phyloP scores from a whole-genome alignment of 2,888 invertebrate genomes.

The Epinotia ramella region DNA sequence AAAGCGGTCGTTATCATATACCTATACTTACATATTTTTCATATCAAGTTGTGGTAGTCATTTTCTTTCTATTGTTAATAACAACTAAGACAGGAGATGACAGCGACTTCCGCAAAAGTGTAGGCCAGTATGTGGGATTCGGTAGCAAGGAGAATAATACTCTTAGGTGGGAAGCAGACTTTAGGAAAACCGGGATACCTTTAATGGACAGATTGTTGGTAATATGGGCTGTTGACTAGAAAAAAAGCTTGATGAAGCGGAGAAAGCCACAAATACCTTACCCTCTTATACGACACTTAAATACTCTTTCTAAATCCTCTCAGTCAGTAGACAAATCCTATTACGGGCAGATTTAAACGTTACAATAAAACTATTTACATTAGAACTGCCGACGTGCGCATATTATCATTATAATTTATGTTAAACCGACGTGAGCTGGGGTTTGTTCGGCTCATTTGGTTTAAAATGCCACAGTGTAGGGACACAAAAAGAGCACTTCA shows the following conservation, averaged over 20 bases:
- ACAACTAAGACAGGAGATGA: not conserved
- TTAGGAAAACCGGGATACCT: too few relatives aligned
- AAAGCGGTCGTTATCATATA: too few relatives aligned
- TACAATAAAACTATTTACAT: conserved; percentile 40
- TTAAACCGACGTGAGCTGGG: conserved; percentile 52
- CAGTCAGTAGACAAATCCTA: conserved; percentile 37
- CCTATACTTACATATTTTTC: too few relatives aligned
- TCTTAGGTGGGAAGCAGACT: too few relatives aligned
- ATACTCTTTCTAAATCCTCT: conserved; percentile 22
- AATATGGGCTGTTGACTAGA: not conserved
- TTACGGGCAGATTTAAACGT: conserved; percentile 31
- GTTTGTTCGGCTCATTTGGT: conserved; percentile 33
- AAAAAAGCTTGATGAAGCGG: not conserved
- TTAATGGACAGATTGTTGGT: not conserved
- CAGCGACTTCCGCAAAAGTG: not conserved
- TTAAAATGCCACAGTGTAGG: not conserved
- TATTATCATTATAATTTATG: conserved; percentile 73
- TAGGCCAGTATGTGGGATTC: too few relatives aligned
- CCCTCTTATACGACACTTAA: conserved; percentile 22
- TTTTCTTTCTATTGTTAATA: too few relatives aligned
- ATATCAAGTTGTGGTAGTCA: too few relatives aligned
- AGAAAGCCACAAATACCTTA: conserved; percentile 37
- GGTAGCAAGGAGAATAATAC: too few relatives aligned
- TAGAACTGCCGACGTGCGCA: conserved; percentile 35
- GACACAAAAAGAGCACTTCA: not conserved